Base-by-base conservation (phyloP, 2,888 invertebrate genomes). In the Thumatha senex region DNA sequence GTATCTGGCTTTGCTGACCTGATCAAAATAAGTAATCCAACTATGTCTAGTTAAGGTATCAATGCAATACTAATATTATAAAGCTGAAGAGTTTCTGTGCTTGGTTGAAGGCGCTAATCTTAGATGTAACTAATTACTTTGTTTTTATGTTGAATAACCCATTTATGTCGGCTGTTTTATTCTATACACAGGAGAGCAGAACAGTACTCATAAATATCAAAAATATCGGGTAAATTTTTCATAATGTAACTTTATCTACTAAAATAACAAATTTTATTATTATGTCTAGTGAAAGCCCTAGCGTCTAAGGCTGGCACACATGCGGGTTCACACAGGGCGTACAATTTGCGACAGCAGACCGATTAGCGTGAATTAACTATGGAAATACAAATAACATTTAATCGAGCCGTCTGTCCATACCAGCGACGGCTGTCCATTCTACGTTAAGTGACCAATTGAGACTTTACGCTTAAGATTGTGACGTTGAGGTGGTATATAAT, bases 331-430 rank as follows among this genome's bases (percentile, higher is more conserved):
- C 71, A 70, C 51, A 54, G 38, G 43, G 48, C 44, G 53, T 47
- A 51, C 63, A 64, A 70, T 64, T 70, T 67, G 58, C 56, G 48
- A 50, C 54, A 40, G 48, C 5, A 43, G 47, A 34, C n/a, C 38
- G 58, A 60, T 62, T 61, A 54, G 39, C 55, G 44, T 51, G 54
- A 57, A 67, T 70, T 62, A 63, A 63, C 52, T 61, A 65, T 63
- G 61, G 48, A 61, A 43, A 51, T 56, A 57, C 51, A 58, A 61
- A 63, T 59, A 50, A 50, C 51, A 40, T 56, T 61, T 57, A 55
- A 58, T 65, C 14, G 50, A 40, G 35, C 43, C 30, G 46, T 4
- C 12, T 24, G 29, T 29, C 29, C 33, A 30, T 33, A 11, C 18
- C 12, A 12, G 31, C 7, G 36, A 30, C 36, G 45, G 24, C 36